Percentiles rank a stretch among this genome's conserved stretches.
phyloP scores from a whole-genome alignment of 1,140 invertebrate genomes.

The Macrosteles quadrilineatus region DNA sequence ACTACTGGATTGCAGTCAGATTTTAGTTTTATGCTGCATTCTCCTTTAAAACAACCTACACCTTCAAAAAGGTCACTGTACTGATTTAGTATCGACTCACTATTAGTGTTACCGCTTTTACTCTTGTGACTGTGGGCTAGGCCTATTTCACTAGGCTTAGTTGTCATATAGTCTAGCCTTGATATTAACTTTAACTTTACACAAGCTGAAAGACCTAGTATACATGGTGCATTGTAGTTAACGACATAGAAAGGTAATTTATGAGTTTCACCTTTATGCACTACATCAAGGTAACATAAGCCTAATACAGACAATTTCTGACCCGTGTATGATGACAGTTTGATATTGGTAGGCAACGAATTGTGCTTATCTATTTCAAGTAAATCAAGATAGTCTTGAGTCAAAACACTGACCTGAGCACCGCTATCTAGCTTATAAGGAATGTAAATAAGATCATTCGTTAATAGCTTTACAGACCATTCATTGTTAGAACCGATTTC shows the following conservation, averaged over 20 bases:
- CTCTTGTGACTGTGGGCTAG: too few species aligned
- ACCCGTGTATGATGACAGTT: too few species aligned
- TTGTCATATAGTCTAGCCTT: background rate
- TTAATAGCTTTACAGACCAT: background rate
- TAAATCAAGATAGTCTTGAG: too few species aligned
- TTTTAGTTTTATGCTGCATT: background rate
- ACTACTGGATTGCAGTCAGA: background rate
- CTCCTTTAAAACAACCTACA: background rate
- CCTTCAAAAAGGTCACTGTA: background rate
- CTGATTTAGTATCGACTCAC: background rate
- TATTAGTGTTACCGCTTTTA: background rate
- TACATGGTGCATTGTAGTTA: too few species aligned
- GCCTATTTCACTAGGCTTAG: background rate
- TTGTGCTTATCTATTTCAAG: too few species aligned
- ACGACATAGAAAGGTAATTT: too few species aligned
- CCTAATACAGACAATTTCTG: too few species aligned
- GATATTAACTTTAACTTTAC: background rate
- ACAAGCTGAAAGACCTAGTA: background rate
- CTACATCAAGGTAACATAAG: too few species aligned
- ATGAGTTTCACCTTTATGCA: too few species aligned
- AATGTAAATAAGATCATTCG: too few species aligned
- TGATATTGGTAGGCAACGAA: too few species aligned
- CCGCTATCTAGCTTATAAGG: background rate
- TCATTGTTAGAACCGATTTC: background rate
- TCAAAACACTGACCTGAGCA: background rate